Evolutionary conservation across 64 coral and sea anemone species (phyloP).

Genomic region (Porites australiensis): DNA sequence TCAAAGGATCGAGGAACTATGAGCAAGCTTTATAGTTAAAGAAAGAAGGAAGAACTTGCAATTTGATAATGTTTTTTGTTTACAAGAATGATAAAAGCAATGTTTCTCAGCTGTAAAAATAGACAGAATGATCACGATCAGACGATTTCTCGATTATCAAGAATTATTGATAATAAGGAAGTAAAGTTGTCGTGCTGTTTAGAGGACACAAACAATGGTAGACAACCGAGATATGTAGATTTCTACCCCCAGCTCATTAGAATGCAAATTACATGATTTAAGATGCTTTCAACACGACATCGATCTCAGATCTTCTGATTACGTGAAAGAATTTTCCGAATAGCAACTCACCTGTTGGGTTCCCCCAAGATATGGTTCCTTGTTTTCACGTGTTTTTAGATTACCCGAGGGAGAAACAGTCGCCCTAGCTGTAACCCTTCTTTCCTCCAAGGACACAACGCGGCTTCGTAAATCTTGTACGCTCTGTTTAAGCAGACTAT

Average conservation of each 20-base stretch:
- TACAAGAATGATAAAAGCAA: no score
- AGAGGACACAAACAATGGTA: neutral
- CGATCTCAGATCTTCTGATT: neutral
- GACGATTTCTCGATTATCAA: no score
- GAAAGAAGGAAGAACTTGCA: no score
- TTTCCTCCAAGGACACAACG: neutral
- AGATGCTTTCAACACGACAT: neutral
- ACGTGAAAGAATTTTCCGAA: neutral
- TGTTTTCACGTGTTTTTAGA: neutral
- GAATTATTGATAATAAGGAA: neutral
- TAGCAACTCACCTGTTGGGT: neutral
- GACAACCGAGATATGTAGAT: neutral
- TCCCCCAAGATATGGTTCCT: neutral
- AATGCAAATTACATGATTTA: conserved; percentile 3
- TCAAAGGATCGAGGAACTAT: no score
- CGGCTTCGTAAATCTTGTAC: conserved; percentile 18
- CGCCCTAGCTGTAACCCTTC: neutral
- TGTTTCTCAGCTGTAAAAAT: no score
- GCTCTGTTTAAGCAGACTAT: conserved; percentile 9
- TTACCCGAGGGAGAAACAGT: neutral
- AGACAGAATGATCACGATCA: no score
- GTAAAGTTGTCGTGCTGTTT: neutral
- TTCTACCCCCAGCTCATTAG: neutral
- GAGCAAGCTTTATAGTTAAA: no score
- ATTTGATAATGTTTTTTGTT: no score